Conservation (phyloP, 1,140 invertebrate genomes). For the Drosophila ironensis region DNA sequence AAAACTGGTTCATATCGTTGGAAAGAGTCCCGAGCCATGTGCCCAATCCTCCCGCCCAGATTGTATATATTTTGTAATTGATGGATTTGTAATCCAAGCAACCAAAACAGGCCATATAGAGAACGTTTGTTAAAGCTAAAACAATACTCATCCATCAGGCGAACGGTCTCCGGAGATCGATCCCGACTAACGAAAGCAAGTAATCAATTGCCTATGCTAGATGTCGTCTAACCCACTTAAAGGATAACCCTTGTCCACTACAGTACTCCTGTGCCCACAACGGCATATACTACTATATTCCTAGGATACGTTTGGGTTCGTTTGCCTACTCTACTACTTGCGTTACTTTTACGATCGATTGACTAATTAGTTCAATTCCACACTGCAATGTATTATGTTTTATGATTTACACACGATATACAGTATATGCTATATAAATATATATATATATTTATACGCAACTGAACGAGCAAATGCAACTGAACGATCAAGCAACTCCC, state of each 20-base stretch:
- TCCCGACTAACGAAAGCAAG: conserved; percentile 72
- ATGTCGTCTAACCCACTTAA: conserved; percentile 53
- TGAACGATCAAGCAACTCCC: conserved; percentile 49
- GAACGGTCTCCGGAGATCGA: conserved; percentile 13
- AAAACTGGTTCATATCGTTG: conserved; percentile 8
- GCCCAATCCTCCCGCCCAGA: not conserved
- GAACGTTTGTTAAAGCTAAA: conserved; percentile 65
- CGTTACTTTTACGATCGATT: conserved; percentile 25
- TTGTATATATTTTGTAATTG: conserved; percentile 37
- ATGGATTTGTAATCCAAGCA: not conserved
- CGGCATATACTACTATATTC: conserved; percentile 25
- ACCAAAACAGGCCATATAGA: conserved; percentile 9
- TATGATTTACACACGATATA: conserved; percentile 29
- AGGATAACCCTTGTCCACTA: conserved; percentile 19
- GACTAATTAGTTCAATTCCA: conserved; percentile 46
- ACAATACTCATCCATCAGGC: conserved; percentile 34
- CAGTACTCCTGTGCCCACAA: no score
- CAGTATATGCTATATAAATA: not conserved
- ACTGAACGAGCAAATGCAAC: conserved; percentile 46
- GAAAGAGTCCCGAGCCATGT: not conserved
- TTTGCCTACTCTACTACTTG: conserved; percentile 13
- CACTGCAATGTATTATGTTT: conserved; percentile 37
- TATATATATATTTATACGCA: conserved; percentile 44
- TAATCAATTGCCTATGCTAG: conserved; percentile 74
- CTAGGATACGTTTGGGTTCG: conserved; percentile 28